Percentiles rank a stretch among this genome's conserved stretches.
Evolutionary conservation across 2,888 invertebrate genomes (phyloP).

Genomic region (Sinohyriopsis cumingii): DNA sequence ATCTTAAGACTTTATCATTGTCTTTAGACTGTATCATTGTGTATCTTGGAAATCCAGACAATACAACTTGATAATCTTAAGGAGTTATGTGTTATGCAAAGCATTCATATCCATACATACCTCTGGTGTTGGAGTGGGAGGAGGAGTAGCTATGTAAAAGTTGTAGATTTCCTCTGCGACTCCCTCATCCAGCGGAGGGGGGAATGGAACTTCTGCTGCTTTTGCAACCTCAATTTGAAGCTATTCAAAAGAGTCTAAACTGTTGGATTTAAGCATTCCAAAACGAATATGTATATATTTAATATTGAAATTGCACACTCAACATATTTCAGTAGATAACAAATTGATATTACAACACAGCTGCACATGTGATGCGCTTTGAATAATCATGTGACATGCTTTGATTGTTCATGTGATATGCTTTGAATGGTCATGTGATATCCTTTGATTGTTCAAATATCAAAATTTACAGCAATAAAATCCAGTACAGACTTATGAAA

Average conservation of each 20-base stretch:
- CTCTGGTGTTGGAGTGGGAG: conserved; percentile 56
- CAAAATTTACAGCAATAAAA: too few relatives aligned
- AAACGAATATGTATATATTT: neutral
- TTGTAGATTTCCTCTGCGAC: conserved; percentile 51
- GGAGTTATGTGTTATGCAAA: too few relatives aligned
- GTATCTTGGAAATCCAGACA: too few relatives aligned
- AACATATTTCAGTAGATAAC: neutral
- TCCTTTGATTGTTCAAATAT: too few relatives aligned
- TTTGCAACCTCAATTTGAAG: conserved; percentile 61
- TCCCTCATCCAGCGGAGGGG: conserved; percentile 67
- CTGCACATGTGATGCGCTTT: neutral
- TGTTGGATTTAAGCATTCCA: neutral
- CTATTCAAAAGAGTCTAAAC: conserved; percentile 33
- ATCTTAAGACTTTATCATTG: too few relatives aligned
- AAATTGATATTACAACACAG: neutral
- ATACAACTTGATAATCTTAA: too few relatives aligned
- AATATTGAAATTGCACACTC: neutral
- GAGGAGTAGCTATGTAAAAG: conserved; percentile 58
- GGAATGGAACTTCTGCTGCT: conserved; percentile 63
- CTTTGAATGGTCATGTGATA: neutral
- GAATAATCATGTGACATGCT: neutral
- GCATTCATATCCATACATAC: conserved; percentile 25
- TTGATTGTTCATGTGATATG: neutral
- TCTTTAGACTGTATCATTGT: too few relatives aligned
- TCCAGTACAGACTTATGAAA: too few relatives aligned